These are phyloP conservation scores for Scolopax mira DNA, from an alignment of 2,113 vertebrate genomes.

Conservation along the genomic window DNA sequence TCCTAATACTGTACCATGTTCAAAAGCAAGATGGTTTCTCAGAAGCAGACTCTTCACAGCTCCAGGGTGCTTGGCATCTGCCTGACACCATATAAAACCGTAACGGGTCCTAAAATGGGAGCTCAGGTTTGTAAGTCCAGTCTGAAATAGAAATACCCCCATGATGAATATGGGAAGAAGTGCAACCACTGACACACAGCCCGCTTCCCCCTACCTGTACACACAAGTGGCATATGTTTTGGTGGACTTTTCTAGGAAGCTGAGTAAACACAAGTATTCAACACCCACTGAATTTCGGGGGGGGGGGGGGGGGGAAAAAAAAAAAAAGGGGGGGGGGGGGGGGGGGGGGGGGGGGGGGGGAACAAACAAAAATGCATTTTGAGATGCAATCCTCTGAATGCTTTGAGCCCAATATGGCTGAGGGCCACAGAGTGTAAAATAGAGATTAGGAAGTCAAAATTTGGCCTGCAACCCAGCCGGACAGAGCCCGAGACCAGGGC, in stretches of 20 bases:
- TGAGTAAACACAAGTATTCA: not conserved
- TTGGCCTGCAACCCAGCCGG: not conserved
- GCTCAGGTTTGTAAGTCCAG: not conserved
- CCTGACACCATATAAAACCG: not conserved
- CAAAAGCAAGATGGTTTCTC: not conserved
- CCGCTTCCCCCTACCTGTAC: accelerated
- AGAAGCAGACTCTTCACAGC: not conserved
- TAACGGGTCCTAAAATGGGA: not conserved
- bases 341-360: too few species aligned
- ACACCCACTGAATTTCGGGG: not conserved
- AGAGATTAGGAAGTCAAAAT: conserved; percentile 26
- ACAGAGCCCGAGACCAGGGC: not conserved
- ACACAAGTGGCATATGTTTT: not conserved
- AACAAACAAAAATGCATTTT: not conserved
- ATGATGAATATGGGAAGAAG: not conserved
- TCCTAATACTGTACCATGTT: not conserved
- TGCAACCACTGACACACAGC: too few species aligned
- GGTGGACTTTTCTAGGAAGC: not conserved
- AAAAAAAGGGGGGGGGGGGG: too few species aligned
- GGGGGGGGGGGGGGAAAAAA: too few species aligned
- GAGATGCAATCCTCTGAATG: not conserved
- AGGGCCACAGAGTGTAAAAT: not conserved
- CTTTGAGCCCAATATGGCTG: not conserved
- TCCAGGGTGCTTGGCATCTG: not conserved
- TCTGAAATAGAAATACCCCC: not conserved